phyloP scores from a whole-genome alignment of 2,113 vertebrate species.

The Rallus limicola region DNA sequence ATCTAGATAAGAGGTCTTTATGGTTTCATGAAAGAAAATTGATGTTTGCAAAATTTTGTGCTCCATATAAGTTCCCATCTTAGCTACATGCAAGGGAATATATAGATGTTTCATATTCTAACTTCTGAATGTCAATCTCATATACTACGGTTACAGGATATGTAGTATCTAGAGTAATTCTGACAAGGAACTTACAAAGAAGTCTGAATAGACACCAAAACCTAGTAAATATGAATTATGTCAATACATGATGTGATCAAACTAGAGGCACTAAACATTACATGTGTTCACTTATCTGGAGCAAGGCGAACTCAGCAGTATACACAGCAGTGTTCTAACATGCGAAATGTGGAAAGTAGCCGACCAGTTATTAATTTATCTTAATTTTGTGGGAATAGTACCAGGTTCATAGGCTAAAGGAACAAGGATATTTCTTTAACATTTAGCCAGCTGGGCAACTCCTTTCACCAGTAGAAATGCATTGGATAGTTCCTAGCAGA shows the following conservation, averaged over 20 bases:
- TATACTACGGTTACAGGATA: not conserved
- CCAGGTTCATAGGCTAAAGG: not conserved
- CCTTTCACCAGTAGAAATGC: not conserved
- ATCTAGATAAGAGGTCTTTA: not conserved
- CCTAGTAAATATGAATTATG: not conserved
- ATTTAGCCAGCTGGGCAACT: not conserved
- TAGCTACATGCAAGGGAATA: not conserved
- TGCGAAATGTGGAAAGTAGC: not conserved
- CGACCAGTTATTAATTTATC: not conserved
- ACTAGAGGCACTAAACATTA: not conserved
- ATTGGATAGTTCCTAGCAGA: not conserved
- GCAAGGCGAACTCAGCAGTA: not conserved
- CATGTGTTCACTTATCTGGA: not conserved
- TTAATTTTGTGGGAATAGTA: not conserved
- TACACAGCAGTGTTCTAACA: not conserved
- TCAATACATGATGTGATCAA: not conserved
- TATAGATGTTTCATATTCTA: fast-evolving
- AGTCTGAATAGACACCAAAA: not conserved
- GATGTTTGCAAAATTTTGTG: not conserved
- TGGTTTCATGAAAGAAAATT: not conserved
- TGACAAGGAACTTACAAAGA: not conserved
- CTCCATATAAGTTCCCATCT: not conserved
- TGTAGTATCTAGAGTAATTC: not conserved
- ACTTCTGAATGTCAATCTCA: not conserved
- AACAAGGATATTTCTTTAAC: not conserved